phyloP scores from a whole-genome alignment of 2,113 vertebrate species.

The Cichladusa arquata region DNA sequence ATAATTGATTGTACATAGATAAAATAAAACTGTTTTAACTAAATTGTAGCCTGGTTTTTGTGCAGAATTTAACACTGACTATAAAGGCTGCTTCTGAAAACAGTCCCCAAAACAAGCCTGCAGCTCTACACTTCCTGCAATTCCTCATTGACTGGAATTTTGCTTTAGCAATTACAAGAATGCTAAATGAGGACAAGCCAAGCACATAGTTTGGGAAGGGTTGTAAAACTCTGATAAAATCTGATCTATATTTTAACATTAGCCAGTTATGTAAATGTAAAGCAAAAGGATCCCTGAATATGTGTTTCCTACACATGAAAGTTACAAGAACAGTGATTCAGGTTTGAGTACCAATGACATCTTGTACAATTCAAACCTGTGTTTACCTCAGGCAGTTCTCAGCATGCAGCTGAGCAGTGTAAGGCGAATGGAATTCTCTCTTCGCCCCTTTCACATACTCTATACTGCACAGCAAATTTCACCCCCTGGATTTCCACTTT shows the following conservation, averaged over 20 bases:
- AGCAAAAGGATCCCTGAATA: background rate
- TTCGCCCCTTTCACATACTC: background rate
- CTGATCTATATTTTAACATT: background rate
- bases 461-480: background rate
- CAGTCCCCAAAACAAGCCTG: background rate
- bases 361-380: background rate
- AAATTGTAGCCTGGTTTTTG: background rate
- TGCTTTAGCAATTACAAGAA: background rate
- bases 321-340: background rate
- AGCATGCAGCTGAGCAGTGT: background rate
- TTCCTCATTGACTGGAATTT: background rate
- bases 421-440: background rate
- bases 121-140: rapidly evolving
- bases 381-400: background rate
- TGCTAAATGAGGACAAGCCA: background rate
- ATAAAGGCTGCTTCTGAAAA: background rate
- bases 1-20: background rate
- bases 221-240: background rate
- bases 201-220: background rate
- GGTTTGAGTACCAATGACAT: background rate
- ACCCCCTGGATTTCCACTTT: slow-evolving; percentile 28
- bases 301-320: background rate
- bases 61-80: background rate
- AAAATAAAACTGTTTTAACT: background rate
- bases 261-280: background rate